Evolutionary conservation across 2,113 vertebrate species (phyloP), one percentile per base, ranked within the genome.

Genomic region (Columbina picui): DNA sequence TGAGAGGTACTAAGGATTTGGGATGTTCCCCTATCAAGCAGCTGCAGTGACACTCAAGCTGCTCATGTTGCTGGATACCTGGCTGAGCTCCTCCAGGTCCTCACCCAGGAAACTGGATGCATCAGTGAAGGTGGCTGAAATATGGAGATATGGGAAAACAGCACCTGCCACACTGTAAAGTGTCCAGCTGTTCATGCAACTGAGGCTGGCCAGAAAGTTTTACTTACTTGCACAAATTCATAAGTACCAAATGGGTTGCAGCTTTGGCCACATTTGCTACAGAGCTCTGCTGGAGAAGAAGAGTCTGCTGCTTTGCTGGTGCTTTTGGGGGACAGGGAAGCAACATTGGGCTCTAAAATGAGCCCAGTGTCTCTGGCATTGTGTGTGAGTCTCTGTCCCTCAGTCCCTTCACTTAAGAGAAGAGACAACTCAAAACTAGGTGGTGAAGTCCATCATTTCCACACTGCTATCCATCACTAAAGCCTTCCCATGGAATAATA

Each of bases 1-100:
- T 26, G 19, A 76, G 32, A 52, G 8, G 22, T 34, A 50, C 19
- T 20, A 36, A 52, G 34, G 32, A 23, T 0, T 75, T 45, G 5
- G 22, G 19, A 11, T 17, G 26, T 49, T 75, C 15, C 16, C 36
- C 53, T 53, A 2, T 27, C 0, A 0, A 81, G 34, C 20, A 81
- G 76, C n/a, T 87, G 39, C 55, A 74, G 21, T 22, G 32, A 36
- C 56, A 41, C 32, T 55, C 63, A 26, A 77, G 65, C 20, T 82
- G 27, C 45, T 70, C 23, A 61, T 8, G 10, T 4, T 68, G 17
- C 29, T 69, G 59, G 55, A 73, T 14, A 39, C 11, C 10, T 18
- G 32, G 18, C 3, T 47, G n/a, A 71, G 0, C 0, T 53, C 14
- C 71, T 61, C 38, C 41, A 32, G 19, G 3, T 63, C 43, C 56